These are phyloP conservation scores for Myioborus melanocephalus DNA, from an alignment of 2,797 vertebrate genomes.

Conservation along the genomic window DNA sequence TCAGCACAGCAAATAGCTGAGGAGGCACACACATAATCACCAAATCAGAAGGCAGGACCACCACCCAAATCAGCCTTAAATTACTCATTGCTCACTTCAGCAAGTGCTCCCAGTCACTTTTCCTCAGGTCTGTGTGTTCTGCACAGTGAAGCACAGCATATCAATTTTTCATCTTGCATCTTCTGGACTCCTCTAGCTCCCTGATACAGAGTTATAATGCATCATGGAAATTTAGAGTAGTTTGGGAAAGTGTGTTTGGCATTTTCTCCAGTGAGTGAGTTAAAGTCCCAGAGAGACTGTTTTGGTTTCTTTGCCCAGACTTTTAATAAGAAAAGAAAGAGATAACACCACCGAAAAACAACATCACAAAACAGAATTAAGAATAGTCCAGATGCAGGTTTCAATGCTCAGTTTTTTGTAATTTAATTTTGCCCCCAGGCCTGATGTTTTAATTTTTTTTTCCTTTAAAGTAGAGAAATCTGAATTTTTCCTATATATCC, in stretches of 20 bases:
- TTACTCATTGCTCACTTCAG: conserved; percentile 30
- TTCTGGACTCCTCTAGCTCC: conserved; percentile 4
- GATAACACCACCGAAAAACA: neutral
- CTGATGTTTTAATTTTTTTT: conserved; percentile 2
- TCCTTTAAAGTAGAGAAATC: neutral
- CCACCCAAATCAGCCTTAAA: conserved; percentile 47
- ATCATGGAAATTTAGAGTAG: conserved; percentile 42
- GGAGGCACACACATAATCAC: conserved; percentile 15
- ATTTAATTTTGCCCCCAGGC: conserved; percentile 34
- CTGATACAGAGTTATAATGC: conserved; percentile 21
- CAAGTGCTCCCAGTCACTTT: conserved; percentile 19
- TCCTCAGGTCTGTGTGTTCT: conserved; percentile 42
- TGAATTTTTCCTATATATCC: neutral
- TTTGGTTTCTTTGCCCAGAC: conserved; percentile 7
- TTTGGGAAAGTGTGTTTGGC: conserved; percentile 23
- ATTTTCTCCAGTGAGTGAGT: neutral
- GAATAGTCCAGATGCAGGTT: neutral
- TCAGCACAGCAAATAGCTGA: conserved; percentile 21
- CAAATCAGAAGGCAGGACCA: conserved; percentile 28
- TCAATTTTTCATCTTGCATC: conserved; percentile 63
- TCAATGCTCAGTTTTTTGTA: neutral
- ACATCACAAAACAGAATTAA: conserved; percentile 9
- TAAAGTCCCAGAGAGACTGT: neutral
- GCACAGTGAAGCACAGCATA: conserved; percentile 43
- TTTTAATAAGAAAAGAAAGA: conserved; percentile 37